Base-by-base conservation (phyloP, 1,140 invertebrate species). In the Choristoneura fumiferana region DNA sequence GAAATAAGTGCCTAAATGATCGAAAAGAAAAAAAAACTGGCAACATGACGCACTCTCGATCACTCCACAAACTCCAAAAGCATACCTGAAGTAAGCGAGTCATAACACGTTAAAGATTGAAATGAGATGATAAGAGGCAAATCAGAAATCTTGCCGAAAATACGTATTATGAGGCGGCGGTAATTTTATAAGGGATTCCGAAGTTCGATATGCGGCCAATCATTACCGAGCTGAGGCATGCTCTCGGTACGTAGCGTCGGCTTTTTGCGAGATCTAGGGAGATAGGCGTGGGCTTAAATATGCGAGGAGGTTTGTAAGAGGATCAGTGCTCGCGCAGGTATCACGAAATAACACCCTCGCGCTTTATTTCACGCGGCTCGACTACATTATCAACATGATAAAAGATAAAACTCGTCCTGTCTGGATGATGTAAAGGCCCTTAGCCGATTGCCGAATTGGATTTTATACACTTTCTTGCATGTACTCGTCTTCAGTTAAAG, bases 151-250 rank as follows among this genome's bases (percentile, higher is more conserved):
- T 85, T 73, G 70, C 81, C 83, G 75, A 87, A 84, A 85, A 83
- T 82, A 78, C 75, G 70, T 71, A 81, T 82, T 84, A 87, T 76
- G 67, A 76, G 62, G 70, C 78, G 43, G 54, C 60, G 81, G 85
- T 85, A 81, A 87, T 87, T 83, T 84, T 84, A 73, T 71, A 87
- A 85, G 84, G 79, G 79, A 87, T 84, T 84, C 80, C 60, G 72
- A 52, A 53, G 63, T 76, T 78, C 74, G 84, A 87, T 87, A 86
- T 79, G 84, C 73, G 67, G 65, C 75, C 79, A 85, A 86, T 86
- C 77, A 85, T 85, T 85, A 85, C 73, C 54, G 61, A 45, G 67
- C 40, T 69, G 68, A 54, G 63, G 68, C 65, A 64, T 67, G 67
- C 53, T 36, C 71, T 62, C 68, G 65, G 68, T 73, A 69, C 76